phyloP scores from a whole-genome alignment of 2,113 vertebrate genomes.

The Pyxicephalus adspersus region DNA sequence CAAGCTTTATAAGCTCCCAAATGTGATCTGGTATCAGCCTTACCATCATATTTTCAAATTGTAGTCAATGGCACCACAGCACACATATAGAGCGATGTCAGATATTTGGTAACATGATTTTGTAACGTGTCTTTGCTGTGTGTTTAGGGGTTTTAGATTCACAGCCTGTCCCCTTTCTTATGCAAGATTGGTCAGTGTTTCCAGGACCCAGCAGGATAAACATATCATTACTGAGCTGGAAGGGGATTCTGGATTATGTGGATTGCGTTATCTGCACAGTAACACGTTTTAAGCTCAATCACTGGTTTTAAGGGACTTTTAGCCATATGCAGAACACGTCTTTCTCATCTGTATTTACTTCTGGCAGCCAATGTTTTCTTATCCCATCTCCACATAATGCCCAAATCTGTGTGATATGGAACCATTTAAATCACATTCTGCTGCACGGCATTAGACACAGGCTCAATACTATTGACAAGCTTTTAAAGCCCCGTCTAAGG shows the following conservation, averaged over 20 bases:
- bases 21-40: too few relatives aligned
- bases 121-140: too few relatives aligned
- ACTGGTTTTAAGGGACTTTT: background rate
- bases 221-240: background rate
- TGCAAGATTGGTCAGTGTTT: background rate
- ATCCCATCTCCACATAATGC: background rate
- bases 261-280: conserved; percentile 9
- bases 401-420: background rate
- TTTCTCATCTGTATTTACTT: background rate
- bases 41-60: too few relatives aligned
- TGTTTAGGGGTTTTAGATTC: too few relatives aligned
- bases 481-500: background rate
- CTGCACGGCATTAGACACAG: background rate
- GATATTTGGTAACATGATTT: too few relatives aligned
- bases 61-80: too few relatives aligned
- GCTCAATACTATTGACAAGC: background rate
- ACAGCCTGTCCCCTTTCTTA: background rate
- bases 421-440: background rate
- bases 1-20: too few relatives aligned
- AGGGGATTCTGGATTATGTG: conserved; percentile 4
- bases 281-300: conserved; percentile 8
- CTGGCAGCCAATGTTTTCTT: background rate
- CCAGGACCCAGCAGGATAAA: background rate
- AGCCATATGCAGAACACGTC: background rate
- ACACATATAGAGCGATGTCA: too few relatives aligned